Conservation (phyloP, 2,888 invertebrate genomes). For the Lottia gigantea region DNA sequence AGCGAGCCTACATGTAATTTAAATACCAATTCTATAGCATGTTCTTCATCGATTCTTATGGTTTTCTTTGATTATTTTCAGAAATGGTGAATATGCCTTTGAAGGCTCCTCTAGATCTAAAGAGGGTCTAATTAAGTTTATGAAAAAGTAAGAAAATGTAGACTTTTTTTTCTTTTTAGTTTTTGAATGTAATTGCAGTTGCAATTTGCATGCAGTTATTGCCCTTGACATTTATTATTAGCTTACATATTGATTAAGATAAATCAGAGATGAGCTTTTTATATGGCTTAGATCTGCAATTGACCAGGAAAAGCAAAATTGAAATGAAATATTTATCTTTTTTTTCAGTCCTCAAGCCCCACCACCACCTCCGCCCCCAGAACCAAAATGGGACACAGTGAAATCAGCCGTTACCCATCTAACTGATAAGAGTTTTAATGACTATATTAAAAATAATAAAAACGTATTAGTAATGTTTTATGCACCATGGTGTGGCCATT, state of each 20-base stretch:
- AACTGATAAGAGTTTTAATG: conserved; percentile 76
- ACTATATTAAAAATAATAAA: conserved; percentile 81
- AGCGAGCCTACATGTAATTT: too few species aligned
- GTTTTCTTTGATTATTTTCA: conserved; percentile 45
- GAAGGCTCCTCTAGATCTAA: conserved; percentile 82
- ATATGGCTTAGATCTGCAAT: too few species aligned
- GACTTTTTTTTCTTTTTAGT: background rate
- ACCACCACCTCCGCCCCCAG: conserved; percentile 77
- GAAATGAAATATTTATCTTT: background rate
- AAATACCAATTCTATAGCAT: too few species aligned
- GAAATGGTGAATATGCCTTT: conserved; percentile 80
- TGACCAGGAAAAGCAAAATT: too few species aligned
- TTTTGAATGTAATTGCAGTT: too few species aligned
- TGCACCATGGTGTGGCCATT: conserved; percentile 92
- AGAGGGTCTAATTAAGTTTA: conserved; percentile 82
- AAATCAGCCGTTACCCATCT: conserved; percentile 81
- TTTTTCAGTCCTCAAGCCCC: conserved; percentile 76
- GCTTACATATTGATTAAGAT: too few species aligned
- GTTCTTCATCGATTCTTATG: too few species aligned
- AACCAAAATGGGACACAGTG: conserved; percentile 80
- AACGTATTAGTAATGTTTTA: conserved; percentile 89
- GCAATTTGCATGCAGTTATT: too few species aligned
- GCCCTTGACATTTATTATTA: too few species aligned
- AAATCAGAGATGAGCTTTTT: too few species aligned
- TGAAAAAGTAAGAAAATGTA: conserved; percentile 74